Conservation (phyloP, 2,888 invertebrate species). For the Nesidiocoris tenuis region DNA sequence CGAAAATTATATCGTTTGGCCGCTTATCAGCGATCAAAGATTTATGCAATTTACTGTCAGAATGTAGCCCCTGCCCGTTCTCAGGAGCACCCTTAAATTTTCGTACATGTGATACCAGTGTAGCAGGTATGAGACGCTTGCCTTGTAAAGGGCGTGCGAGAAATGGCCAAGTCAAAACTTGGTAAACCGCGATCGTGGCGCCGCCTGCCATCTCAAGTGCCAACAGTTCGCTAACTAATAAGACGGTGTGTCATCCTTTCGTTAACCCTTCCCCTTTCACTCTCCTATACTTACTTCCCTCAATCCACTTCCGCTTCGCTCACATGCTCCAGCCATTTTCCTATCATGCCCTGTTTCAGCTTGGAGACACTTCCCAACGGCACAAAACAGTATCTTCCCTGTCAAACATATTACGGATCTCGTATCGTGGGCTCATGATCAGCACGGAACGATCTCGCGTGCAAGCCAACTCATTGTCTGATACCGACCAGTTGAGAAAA, state of each 20-base stretch:
- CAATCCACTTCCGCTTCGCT: neutral
- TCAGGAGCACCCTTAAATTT: too few relatives aligned
- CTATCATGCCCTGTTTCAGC: neutral
- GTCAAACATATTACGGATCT: neutral
- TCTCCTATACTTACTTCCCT: neutral
- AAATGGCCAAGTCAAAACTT: neutral
- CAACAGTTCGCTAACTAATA: constrained; percentile 16
- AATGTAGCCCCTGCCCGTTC: too few relatives aligned
- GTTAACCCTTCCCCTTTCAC: constrained; percentile 2
- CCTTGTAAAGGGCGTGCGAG: neutral
- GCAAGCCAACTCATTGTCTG: neutral
- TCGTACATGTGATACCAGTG: too few relatives aligned
- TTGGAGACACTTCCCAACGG: neutral
- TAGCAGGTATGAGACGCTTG: too few relatives aligned
- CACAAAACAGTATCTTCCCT: neutral
- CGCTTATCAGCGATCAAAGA: too few relatives aligned
- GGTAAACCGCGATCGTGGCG: neutral
- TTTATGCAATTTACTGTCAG: too few relatives aligned
- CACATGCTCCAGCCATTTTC: neutral
- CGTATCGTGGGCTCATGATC: neutral
- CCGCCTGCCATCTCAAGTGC: neutral
- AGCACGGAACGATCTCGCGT: neutral
- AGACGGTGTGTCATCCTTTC: constrained; percentile 10
- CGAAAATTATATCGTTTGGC: too few relatives aligned
- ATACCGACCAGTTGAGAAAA: neutral